Base-by-base conservation (phyloP, 2,888 invertebrate genomes). In the Lasioglossum oenotherae region DNA sequence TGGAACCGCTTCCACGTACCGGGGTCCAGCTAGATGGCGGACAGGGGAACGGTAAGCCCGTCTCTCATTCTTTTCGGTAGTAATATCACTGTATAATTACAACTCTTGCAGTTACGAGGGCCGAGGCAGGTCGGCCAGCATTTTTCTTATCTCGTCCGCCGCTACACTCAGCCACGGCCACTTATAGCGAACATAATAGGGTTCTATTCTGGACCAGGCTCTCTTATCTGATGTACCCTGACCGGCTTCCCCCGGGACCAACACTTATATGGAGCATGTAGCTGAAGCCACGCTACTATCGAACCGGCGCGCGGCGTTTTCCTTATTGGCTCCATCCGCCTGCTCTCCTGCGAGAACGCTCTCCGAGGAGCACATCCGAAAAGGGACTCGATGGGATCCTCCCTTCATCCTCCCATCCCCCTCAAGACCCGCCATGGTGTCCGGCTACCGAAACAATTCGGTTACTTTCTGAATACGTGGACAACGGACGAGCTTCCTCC, bases 211-310 rank as follows among this genome's bases (percentile, higher is more conserved):
- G 74, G 84, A 81, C 85, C 85, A 74, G 87, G 81, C 84, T 84
- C 75, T 84, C 90, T 90, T 90, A 90, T 90, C 90, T 85, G 90
- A 90, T 90, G 88, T 86, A 85, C 84, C 87, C 87, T 85, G 87
- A 86, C 87, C 86, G 88, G 87, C 78, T 88, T 85, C 89, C 81
- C 89, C 57, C 46, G 88, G 84, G 89, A 90, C 83, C 76, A 83
- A 87, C 84, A 82, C 90, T 90, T 89, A 87, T 86, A 86, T 84
- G 87, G 81, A 82, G 82, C 86, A 76, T 81, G 80, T 80, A 89
- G 84, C 57, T n/a, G 80, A 73, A 73, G 41, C 46, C 71, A 49
- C 75, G 64, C 60, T 53, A 75, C 75, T 84, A 85, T 89, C 87
- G 84, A 84, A 82, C 88, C 41, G 57, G 57, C 86, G 80, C 84